Evolutionary conservation across 2,888 invertebrate genomes (phyloP).

Genomic region (Xestia xanthographa): DNA sequence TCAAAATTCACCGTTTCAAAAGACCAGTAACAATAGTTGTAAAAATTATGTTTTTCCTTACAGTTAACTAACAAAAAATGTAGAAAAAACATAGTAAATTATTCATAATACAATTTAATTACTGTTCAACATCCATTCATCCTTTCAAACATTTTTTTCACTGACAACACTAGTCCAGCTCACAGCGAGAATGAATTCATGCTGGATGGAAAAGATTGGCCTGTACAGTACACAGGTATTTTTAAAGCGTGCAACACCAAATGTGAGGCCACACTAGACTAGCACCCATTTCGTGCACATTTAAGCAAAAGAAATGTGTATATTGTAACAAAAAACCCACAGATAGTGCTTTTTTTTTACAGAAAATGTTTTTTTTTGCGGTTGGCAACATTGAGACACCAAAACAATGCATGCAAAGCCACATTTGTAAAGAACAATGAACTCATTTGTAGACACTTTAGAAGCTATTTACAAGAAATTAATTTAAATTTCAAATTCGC

Average conservation of each 20-base stretch:
- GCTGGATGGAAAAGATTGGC: slow-evolving; percentile 79
- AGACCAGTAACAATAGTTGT: slow-evolving; percentile 30
- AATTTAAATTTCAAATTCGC: slow-evolving; percentile 76
- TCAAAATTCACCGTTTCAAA: slow-evolving; percentile 15
- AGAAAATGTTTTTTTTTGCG: slow-evolving; percentile 48
- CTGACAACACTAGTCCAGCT: slow-evolving; percentile 80
- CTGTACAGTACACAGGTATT: slow-evolving; percentile 76
- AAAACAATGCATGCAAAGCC: slow-evolving; percentile 79
- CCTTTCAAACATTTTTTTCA: slow-evolving; percentile 46
- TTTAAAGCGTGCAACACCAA: slow-evolving; percentile 86
- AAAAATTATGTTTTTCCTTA: slow-evolving; percentile 28
- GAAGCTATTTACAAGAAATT: slow-evolving; percentile 66
- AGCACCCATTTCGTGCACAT: slow-evolving; percentile 68
- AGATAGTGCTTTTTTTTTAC: slow-evolving; percentile 45
- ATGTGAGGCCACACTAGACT: slow-evolving; percentile 70
- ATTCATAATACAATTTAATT: slow-evolving; percentile 16
- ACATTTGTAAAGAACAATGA: slow-evolving; percentile 71
- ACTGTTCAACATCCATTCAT: slow-evolving; percentile 43
- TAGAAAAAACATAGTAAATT: slow-evolving; percentile 25
- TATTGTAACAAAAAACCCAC: slow-evolving; percentile 41
- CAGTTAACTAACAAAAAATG: neutral
- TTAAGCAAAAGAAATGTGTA: slow-evolving; percentile 63
- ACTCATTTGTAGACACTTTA: slow-evolving; percentile 56
- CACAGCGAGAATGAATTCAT: slow-evolving; percentile 80
- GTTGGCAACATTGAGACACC: slow-evolving; percentile 72